phyloP scores from a whole-genome alignment of 2,888 invertebrate species.

The Anaspis maculata region DNA sequence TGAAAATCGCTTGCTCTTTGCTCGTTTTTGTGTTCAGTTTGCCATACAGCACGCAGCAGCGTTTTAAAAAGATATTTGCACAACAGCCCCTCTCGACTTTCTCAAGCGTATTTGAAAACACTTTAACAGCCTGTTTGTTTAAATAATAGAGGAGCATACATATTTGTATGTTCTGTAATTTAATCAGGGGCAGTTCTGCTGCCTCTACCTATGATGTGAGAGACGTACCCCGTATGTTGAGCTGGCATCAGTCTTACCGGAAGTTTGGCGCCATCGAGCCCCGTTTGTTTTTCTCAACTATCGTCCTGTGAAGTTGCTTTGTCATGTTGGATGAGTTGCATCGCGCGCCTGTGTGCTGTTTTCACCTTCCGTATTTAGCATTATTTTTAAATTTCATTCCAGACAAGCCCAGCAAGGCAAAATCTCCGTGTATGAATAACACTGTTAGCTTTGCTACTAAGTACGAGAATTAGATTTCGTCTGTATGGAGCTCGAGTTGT shows the following conservation, averaged over 20 bases:
- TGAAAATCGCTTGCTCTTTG: no score
- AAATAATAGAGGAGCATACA: conserved; percentile 41
- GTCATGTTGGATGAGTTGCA: conserved; percentile 31
- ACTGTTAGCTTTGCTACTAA: conserved; percentile 20
- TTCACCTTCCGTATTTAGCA: conserved; percentile 18
- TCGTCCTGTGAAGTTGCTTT: conserved; percentile 21
- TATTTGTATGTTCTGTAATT: conserved; percentile 38
- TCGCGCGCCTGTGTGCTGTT: no score
- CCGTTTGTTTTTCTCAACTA: conserved; percentile 38
- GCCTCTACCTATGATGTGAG: no score
- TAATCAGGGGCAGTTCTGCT: conserved; percentile 31
- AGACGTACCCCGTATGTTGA: conserved; percentile 37
- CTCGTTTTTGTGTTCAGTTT: no score
- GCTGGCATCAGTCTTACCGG: conserved; percentile 36
- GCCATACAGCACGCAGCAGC: no score
- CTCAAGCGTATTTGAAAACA: conserved; percentile 38
- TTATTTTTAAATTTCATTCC: conserved; percentile 5
- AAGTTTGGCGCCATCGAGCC: conserved; percentile 39
- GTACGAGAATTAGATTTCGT: conserved; percentile 19
- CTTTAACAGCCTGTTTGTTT: conserved; percentile 42
- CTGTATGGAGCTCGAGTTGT: conserved; percentile 16
- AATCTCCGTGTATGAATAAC: no score
- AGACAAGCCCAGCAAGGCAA: no score
- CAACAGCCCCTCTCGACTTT: no score
- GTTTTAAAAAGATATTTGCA: no score